Conservation (phyloP, 2,888 invertebrate genomes). For the Gisinianus flammeolus region DNA sequence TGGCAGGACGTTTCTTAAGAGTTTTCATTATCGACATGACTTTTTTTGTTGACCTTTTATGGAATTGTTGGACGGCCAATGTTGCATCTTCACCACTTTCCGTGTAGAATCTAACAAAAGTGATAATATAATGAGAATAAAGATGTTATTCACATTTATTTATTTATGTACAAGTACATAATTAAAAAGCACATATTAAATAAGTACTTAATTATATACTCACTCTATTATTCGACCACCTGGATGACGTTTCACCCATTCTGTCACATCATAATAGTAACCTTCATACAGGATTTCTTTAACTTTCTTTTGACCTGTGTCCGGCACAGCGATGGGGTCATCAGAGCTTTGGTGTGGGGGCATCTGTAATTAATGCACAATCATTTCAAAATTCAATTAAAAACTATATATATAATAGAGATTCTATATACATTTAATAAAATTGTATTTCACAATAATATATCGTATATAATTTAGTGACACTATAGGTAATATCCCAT, state of each 20-base stretch:
- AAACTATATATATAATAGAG: too few relatives aligned
- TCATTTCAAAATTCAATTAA: too few relatives aligned
- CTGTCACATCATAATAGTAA: constrained; percentile 46
- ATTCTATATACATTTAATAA: too few relatives aligned
- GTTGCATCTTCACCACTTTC: constrained; percentile 48
- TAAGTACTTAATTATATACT: too few relatives aligned
- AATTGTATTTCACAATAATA: too few relatives aligned
- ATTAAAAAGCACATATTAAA: too few relatives aligned
- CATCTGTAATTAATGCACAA: neutral
- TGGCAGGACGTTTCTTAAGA: constrained; percentile 41
- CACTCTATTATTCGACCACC: constrained; percentile 46
- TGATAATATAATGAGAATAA: too few relatives aligned
- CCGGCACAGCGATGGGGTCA: neutral
- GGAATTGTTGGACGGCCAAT: constrained; percentile 46
- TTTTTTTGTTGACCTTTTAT: constrained; percentile 44
- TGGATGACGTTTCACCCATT: constrained; percentile 49
- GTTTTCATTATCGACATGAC: constrained; percentile 50
- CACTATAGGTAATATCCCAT: too few relatives aligned
- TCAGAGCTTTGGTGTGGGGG: neutral
- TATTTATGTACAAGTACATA: too few relatives aligned
- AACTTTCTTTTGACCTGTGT: neutral
- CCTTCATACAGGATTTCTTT: constrained; percentile 49
- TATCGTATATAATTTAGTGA: too few relatives aligned
- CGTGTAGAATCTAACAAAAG: constrained; percentile 33
- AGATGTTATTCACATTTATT: too few relatives aligned